Conservation (phyloP, 1,140 invertebrate species). For the Pogonomyrmex californicus region DNA sequence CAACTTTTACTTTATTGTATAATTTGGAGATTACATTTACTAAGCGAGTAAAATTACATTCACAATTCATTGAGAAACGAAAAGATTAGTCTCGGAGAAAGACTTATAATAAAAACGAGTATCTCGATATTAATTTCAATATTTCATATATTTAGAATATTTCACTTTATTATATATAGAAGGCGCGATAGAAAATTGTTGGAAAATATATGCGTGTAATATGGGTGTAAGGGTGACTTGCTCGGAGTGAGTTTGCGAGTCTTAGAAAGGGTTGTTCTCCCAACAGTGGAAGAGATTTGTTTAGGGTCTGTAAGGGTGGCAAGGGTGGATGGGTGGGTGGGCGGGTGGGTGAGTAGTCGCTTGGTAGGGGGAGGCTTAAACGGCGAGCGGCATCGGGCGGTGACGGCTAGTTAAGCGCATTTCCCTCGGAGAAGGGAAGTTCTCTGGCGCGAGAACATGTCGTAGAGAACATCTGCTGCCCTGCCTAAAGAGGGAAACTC, state of each 20-base stretch:
- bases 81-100: background rate
- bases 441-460: slow-evolving; percentile 61
- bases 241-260: background rate
- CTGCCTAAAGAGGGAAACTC: slow-evolving; percentile 68
- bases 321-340: background rate
- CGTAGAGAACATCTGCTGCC: slow-evolving; percentile 76
- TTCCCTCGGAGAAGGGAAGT: slow-evolving; percentile 64
- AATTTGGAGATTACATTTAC: background rate
- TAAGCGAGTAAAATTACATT: background rate
- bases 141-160: background rate
- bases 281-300: slow-evolving; percentile 61
- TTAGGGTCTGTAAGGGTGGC: slow-evolving; percentile 52
- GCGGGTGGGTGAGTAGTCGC: background rate
- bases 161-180: background rate
- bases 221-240: background rate
- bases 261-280: background rate
- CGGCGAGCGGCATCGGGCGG: slow-evolving; percentile 70
- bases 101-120: background rate
- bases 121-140: slow-evolving; percentile 8
- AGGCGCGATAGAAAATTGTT: slow-evolving; percentile 4
- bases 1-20: background rate
- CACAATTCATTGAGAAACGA: background rate
- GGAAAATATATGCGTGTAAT: slow-evolving; percentile 6
- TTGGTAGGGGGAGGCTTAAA: slow-evolving; percentile 47
- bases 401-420: slow-evolving; percentile 76